A percentile compares a stretch with the other conserved stretches of the same genome.
These are phyloP conservation scores for Lepilemur ruficaudatus DNA, from an alignment of 2,797 vertebrate genomes.

Conservation along the genomic window DNA sequence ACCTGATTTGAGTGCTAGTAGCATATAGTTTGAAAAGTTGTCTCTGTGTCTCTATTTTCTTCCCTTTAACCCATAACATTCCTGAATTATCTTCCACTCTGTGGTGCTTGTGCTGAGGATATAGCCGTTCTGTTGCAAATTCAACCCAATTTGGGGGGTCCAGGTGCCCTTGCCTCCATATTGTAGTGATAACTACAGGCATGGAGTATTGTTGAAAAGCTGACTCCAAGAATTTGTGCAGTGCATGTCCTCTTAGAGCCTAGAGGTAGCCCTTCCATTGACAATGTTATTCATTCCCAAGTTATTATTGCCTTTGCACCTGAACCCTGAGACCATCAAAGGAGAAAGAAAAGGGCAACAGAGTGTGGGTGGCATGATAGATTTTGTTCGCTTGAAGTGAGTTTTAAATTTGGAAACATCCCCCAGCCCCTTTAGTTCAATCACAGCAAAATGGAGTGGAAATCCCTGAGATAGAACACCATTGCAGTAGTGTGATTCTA, in stretches of 20 bases:
- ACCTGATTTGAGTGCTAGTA: no score
- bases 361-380: not conserved
- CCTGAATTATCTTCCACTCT: not conserved
- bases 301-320: slow-evolving; percentile 2
- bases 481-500: not conserved
- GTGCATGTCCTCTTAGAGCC: not conserved
- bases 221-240: not conserved
- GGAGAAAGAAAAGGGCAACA: not conserved
- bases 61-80: rapidly evolving
- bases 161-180: not conserved
- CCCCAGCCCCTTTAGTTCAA: not conserved
- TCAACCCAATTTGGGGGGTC: not conserved
- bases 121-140: not conserved
- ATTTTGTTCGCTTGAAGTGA: slow-evolving; percentile 17
- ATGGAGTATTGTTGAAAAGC: not conserved
- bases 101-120: not conserved
- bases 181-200: not conserved
- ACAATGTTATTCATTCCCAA: not conserved
- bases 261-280: not conserved
- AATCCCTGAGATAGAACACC: not conserved
- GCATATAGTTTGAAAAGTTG: not conserved
- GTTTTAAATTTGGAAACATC: slow-evolving; percentile 56
- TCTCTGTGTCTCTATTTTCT: not conserved
- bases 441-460: slow-evolving; percentile 45
- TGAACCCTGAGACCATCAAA: not conserved